Evolutionary conservation across 2,797 vertebrate genomes (phyloP).

Genomic region (Anomalospiza imberbis): DNA sequence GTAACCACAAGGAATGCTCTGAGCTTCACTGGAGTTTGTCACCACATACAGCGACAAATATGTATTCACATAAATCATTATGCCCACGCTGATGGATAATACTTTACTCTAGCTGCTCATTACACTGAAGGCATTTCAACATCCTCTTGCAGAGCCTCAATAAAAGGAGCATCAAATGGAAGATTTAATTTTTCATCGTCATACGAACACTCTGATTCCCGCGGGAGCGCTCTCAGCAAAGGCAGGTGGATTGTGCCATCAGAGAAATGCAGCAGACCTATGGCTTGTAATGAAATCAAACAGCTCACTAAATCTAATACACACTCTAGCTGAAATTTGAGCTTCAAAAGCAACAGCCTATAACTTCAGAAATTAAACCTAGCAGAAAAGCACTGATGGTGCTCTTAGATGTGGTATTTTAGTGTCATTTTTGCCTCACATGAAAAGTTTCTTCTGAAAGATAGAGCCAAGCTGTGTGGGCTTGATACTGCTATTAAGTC

Average conservation of each 20-base stretch:
- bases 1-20: background rate
- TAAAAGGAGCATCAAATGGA: conserved; percentile 23
- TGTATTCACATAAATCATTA: conserved; percentile 13
- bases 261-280: background rate
- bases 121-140: background rate
- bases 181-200: conserved; percentile 58
- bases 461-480: conserved; percentile 10
- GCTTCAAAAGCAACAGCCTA: conserved; percentile 35
- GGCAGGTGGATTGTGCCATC: conserved; percentile 21
- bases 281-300: conserved; percentile 45
- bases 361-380: conserved; percentile 43
- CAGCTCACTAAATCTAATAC: conserved; percentile 35
- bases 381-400: conserved; percentile 11
- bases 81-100: background rate
- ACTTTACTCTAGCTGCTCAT: background rate
- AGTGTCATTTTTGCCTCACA: conserved; percentile 11
- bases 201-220: background rate
- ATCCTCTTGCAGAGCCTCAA: background rate
- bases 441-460: conserved; percentile 30
- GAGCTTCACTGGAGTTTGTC: background rate
- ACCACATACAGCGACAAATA: conserved; percentile 9
- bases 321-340: background rate
- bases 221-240: background rate
- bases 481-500: conserved; percentile 20
- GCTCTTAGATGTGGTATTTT: conserved; percentile 30